phyloP scores from a whole-genome alignment of 1,140 invertebrate species.

The Wiebesia pumilae region DNA sequence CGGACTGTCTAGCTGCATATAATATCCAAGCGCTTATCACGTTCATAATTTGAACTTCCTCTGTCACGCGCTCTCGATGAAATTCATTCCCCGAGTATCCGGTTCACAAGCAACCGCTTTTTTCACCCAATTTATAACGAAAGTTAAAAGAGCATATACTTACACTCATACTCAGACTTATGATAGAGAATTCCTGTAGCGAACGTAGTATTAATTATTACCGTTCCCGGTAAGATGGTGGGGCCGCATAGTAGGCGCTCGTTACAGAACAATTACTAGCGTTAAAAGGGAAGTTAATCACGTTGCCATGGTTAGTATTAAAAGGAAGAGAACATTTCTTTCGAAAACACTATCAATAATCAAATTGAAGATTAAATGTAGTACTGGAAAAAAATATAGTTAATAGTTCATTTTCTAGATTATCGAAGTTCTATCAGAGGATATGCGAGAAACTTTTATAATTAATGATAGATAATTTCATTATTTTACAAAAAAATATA shows the following conservation, averaged over 20 bases:
- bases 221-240: background rate
- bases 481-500: no score
- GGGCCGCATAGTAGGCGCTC: background rate
- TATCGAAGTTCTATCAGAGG: background rate
- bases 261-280: background rate
- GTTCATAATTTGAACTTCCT: slow-evolving; percentile 74
- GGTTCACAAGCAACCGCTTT: slow-evolving; percentile 68
- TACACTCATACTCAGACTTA: background rate
- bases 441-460: background rate
- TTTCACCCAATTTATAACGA: slow-evolving; percentile 73
- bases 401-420: background rate
- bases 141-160: slow-evolving; percentile 41
- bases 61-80: slow-evolving; percentile 66
- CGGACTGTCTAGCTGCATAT: background rate
- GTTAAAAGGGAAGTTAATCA: background rate
- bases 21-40: slow-evolving; percentile 43
- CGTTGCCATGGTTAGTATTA: background rate
- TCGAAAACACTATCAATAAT: background rate
- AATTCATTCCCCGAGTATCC: slow-evolving; percentile 75
- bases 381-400: no score
- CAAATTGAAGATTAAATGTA: no score
- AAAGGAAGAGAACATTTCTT: background rate
- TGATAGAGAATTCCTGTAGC: background rate
- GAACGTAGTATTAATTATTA: background rate
- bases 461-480: background rate